These are phyloP conservation scores for Lophochroa leadbeateri DNA, from an alignment of 2,113 vertebrate genomes.

Conservation along the genomic window DNA sequence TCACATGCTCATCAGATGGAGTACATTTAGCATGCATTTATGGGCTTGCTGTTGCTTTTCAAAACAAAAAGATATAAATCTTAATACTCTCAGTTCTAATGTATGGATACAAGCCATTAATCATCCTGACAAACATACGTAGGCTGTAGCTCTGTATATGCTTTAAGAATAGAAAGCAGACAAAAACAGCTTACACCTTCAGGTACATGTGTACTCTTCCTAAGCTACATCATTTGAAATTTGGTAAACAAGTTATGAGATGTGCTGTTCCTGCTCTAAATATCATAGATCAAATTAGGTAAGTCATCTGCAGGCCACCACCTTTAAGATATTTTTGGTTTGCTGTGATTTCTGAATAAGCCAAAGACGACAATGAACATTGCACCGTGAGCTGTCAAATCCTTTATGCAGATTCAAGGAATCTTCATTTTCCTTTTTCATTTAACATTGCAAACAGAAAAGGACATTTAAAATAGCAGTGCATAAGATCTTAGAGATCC, in stretches of 20 bases:
- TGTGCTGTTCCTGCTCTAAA: constrained; percentile 64
- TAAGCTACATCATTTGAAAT: constrained; percentile 51
- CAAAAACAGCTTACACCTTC: constrained; percentile 73
- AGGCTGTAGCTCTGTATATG: constrained; percentile 73
- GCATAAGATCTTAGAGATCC: neutral
- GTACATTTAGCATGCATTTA: constrained; percentile 59
- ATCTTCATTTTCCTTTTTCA: neutral
- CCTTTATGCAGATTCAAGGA: neutral
- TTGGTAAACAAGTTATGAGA: constrained; percentile 59
- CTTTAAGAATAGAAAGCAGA: constrained; percentile 76
- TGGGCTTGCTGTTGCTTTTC: constrained; percentile 49
- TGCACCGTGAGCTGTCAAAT: neutral
- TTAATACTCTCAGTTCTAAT: constrained; percentile 49
- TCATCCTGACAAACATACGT: constrained; percentile 70
- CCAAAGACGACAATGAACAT: neutral
- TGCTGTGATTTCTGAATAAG: neutral
- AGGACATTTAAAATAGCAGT: constrained; percentile 10
- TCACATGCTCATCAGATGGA: constrained; percentile 16
- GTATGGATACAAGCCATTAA: constrained; percentile 72
- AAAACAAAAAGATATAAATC: constrained; percentile 76
- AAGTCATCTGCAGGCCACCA: neutral
- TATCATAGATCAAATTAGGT: neutral
- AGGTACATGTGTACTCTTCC: constrained; percentile 69
- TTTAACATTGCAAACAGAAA: neutral
- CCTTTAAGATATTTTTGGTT: neutral